Conservation (phyloP, 1,140 invertebrate species). For the Sarcophaga peregrina region DNA sequence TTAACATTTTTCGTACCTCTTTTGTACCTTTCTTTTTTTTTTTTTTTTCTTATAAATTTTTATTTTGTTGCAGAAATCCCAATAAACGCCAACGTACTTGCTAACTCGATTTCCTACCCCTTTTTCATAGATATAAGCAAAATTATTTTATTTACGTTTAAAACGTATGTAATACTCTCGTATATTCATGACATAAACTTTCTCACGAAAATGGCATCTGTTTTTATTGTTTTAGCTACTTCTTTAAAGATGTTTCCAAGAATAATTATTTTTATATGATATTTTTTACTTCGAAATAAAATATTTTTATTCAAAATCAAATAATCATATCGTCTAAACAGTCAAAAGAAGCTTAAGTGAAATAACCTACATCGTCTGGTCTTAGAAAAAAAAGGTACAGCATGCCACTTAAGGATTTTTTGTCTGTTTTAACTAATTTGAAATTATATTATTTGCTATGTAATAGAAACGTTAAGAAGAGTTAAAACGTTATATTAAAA, state of each 20-base stretch:
- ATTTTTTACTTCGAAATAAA: background rate
- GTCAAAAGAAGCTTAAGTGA: no score
- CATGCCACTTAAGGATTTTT: no score
- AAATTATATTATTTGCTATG: no score
- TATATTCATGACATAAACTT: background rate
- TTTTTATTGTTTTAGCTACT: background rate
- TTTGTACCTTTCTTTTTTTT: background rate
- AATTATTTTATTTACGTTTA: constrained; percentile 2
- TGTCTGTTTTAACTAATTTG: no score
- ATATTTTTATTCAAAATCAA: background rate
- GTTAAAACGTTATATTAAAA: no score
- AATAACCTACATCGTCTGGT: no score
- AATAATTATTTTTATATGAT: background rate
- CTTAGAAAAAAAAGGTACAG: no score
- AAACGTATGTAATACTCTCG: background rate
- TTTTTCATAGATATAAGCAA: background rate
- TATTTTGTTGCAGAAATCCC: constrained; percentile 45
- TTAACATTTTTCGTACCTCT: background rate
- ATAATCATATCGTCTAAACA: no score
- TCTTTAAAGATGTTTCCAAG: background rate
- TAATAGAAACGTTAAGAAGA: no score
- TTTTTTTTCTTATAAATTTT: constrained; percentile 38
- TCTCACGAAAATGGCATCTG: constrained; percentile 5
- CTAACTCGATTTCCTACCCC: constrained; percentile 40
- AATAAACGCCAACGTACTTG: constrained; percentile 46